These are phyloP conservation scores for Myxocyprinus asiaticus DNA, from an alignment of 2,113 vertebrate species.

Conservation along the genomic window DNA sequence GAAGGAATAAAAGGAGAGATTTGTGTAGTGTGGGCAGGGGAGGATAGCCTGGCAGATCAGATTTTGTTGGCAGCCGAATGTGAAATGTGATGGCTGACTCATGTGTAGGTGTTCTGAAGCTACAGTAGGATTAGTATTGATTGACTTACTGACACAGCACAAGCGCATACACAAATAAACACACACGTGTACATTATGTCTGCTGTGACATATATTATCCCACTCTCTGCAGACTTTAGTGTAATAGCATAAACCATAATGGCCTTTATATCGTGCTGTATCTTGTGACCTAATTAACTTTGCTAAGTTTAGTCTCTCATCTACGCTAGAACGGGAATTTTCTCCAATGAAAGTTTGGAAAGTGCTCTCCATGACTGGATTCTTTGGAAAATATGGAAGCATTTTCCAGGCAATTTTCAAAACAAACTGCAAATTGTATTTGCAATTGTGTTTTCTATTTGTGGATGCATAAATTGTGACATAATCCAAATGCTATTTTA, in stretches of 20 bases:
- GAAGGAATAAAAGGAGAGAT: not conserved
- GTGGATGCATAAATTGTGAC: too few relatives aligned
- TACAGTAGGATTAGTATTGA: slow-evolving; percentile 25
- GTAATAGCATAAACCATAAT: not conserved
- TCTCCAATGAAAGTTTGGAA: too few relatives aligned
- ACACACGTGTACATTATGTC: not conserved
- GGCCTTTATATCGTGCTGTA: not conserved
- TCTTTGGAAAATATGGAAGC: too few relatives aligned
- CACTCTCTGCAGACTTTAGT: not conserved
- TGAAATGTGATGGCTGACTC: slow-evolving; percentile 39
- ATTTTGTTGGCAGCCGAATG: slow-evolving; percentile 3
- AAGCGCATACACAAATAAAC: not conserved
- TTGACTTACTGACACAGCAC: slow-evolving; percentile 34
- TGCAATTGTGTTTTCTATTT: too few relatives aligned
- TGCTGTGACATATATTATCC: not conserved
- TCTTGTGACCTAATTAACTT: not conserved
- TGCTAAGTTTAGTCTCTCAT: too few relatives aligned
- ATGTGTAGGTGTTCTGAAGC: slow-evolving; percentile 1
- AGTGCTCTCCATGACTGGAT: too few relatives aligned
- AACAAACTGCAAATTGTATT: too few relatives aligned
- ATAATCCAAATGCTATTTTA: too few relatives aligned
- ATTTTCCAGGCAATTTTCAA: too few relatives aligned
- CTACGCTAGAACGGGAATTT: too few relatives aligned
- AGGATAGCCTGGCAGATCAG: slow-evolving; percentile 28
- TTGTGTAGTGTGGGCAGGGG: not conserved